Evolutionary conservation across 2,797 vertebrate species (phyloP).

Genomic region (Sebastes itinus): DNA sequence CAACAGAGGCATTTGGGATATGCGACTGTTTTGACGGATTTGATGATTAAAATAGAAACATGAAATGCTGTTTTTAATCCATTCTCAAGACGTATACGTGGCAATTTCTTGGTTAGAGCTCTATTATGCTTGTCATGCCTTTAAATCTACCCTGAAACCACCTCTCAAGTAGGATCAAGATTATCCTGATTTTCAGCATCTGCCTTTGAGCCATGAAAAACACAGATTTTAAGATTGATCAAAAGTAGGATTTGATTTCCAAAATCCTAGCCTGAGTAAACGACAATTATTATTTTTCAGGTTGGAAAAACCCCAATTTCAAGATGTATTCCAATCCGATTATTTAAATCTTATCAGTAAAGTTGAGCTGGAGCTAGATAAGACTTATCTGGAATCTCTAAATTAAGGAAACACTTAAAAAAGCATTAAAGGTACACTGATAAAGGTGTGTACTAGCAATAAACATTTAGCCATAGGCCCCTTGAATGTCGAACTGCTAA

Average conservation of each 20-base stretch:
- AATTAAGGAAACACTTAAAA: constrained; percentile 27
- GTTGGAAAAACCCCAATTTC: constrained; percentile 19
- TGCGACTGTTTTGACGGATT: constrained; percentile 27
- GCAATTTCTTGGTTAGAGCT: constrained; percentile 29
- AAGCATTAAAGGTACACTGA: constrained; percentile 9
- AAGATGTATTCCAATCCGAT: constrained; percentile 35
- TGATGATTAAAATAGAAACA: constrained; percentile 38
- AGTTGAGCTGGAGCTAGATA: constrained; percentile 26
- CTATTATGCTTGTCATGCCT: constrained; percentile 22
- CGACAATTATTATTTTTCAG: constrained; percentile 1
- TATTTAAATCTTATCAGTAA: constrained; percentile 37
- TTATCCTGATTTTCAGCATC: constrained; percentile 44
- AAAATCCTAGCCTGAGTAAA: constrained; percentile 45
- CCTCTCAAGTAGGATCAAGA: constrained; percentile 57
- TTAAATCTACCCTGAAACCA: constrained; percentile 49
- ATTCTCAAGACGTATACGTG: constrained; percentile 16
- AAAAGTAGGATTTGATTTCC: constrained; percentile 37
- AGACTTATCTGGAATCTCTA: constrained; percentile 37
- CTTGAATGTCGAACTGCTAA: constrained; percentile 5
- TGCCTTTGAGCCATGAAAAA: constrained; percentile 42
- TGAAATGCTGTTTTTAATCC: constrained; percentile 25
- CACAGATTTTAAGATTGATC: constrained; percentile 41
- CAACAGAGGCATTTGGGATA: background rate
- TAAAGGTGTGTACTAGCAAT: constrained; percentile 1
- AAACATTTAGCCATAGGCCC: constrained; percentile 1